Evolutionary conservation across 2,888 invertebrate genomes (phyloP).

Genomic region (Coecobrya sp.): DNA sequence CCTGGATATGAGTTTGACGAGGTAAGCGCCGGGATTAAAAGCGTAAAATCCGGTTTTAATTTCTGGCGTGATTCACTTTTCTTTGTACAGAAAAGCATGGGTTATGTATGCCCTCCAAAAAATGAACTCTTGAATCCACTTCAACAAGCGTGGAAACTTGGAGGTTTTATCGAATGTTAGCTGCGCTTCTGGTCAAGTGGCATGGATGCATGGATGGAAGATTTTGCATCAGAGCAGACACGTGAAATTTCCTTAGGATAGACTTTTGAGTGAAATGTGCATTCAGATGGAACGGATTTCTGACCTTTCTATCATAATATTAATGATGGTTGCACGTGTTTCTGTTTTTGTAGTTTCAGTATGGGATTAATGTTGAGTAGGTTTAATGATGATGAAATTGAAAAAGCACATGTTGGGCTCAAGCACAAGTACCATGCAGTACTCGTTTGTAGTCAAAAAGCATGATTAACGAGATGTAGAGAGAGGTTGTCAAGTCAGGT

Average conservation of each 20-base stretch:
- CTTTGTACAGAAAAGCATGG: too few relatives aligned
- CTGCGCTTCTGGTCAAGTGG: not conserved
- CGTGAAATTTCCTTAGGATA: not conserved
- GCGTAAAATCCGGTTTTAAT: constrained; percentile 22
- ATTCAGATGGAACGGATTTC: not conserved
- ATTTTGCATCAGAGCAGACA: not conserved
- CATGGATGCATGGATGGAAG: not conserved
- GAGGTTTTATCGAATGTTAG: not conserved
- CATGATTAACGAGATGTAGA: too few relatives aligned
- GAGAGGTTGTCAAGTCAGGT: too few relatives aligned
- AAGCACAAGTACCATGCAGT: too few relatives aligned
- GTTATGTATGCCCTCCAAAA: not conserved
- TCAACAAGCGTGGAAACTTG: not conserved
- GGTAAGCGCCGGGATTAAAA: not conserved
- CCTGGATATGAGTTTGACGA: not conserved
- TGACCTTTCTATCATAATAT: not conserved
- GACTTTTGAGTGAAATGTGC: not conserved
- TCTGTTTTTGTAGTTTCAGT: too few relatives aligned
- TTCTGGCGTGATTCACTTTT: not conserved
- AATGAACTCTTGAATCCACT: not conserved
- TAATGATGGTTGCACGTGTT: not conserved
- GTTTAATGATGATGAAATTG: too few relatives aligned
- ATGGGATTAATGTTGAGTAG: too few relatives aligned
- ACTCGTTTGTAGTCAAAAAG: too few relatives aligned
- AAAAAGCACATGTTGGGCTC: too few relatives aligned